Evolutionary conservation across 2,113 vertebrate species (phyloP).

Genomic region (Bujurquina vittata): DNA sequence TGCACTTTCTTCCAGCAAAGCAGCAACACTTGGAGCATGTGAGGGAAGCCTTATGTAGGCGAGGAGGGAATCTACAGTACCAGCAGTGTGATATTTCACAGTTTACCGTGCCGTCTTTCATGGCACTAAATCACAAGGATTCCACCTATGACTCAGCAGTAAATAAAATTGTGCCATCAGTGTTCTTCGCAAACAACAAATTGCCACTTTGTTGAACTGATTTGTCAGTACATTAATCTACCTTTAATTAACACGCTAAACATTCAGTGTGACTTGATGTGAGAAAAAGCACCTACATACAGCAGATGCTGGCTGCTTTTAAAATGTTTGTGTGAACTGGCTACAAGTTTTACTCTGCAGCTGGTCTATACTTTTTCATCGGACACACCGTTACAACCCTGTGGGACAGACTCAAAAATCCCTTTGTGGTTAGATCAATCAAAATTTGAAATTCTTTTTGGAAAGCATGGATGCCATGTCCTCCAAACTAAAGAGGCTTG

Average conservation of each 20-base stretch:
- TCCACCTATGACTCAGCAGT: slow-evolving; percentile 62
- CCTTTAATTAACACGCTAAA: slow-evolving; percentile 6
- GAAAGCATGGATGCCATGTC: no score
- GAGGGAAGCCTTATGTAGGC: slow-evolving; percentile 66
- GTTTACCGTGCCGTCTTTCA: slow-evolving; percentile 37
- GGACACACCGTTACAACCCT: not conserved
- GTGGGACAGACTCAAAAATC: not conserved
- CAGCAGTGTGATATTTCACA: slow-evolving; percentile 70
- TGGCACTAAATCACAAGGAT: slow-evolving; percentile 57
- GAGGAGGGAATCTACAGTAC: slow-evolving; percentile 59
- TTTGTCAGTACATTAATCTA: not conserved
- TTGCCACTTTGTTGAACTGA: slow-evolving; percentile 16
- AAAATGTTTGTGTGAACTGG: not conserved
- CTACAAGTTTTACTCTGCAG: not conserved
- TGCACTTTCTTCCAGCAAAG: slow-evolving; percentile 33
- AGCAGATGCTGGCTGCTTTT: not conserved
- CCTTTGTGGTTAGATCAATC: not conserved
- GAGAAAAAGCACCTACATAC: not conserved
- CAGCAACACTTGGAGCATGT: slow-evolving; percentile 28
- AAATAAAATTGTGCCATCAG: slow-evolving; percentile 38
- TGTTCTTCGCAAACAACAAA: not conserved
- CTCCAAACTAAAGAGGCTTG: no score
- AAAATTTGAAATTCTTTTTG: no score
- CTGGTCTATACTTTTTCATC: not conserved
- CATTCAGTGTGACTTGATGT: slow-evolving; percentile 18